Base-by-base conservation (phyloP, 2,113 vertebrate genomes). In the Microcebus lehilahytsara region DNA sequence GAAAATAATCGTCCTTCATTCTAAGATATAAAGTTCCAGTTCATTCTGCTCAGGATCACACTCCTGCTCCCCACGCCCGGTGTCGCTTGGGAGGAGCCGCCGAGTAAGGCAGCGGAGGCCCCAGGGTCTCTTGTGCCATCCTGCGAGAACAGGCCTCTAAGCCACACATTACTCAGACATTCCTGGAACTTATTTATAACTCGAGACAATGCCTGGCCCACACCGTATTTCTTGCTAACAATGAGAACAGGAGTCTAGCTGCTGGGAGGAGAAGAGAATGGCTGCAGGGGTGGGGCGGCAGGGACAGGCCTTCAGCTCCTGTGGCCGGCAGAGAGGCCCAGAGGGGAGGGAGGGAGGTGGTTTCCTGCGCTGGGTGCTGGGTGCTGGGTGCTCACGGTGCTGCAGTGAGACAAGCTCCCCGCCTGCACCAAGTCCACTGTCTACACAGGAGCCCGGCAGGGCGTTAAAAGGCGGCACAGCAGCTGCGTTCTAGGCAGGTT, bases 181-280 rank as follows among this genome's bases (percentile, higher is more conserved):
- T 91, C 64, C 81, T 86, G 51, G 51, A 88, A 62, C 30, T 93
- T 71, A 25, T 49, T 75, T 58, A 13, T 74, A 10, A 58, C 77
- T 88, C 42, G 12, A 34, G 66, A n/a, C 85, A 46, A 2, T 40
- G 32, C 49, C 62, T 95, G 91, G 6, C 19, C 16, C 37, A 56
- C 23, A 46, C 53, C 42, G 3, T 19, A 1, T 1, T 37, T 77
- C 81, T 64, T 25, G 32, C 80, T 77, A 53, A 80, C 40, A 49
- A 8, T 79, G 72, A 71, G 66, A 92, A 49, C 30, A 12, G 42
- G 42, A 46, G 25, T 56, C 32, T 23, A 37, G 10, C 30, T 72
- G 37, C 34, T 67, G 37, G 79, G 30, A 34, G 51, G 22, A 66
- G 30, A 34, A 53, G 16, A 27, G 62, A 64, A 30, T 13, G 13